Conservation (phyloP, 1,140 invertebrate genomes). For the Drosophila bifasciata region DNA sequence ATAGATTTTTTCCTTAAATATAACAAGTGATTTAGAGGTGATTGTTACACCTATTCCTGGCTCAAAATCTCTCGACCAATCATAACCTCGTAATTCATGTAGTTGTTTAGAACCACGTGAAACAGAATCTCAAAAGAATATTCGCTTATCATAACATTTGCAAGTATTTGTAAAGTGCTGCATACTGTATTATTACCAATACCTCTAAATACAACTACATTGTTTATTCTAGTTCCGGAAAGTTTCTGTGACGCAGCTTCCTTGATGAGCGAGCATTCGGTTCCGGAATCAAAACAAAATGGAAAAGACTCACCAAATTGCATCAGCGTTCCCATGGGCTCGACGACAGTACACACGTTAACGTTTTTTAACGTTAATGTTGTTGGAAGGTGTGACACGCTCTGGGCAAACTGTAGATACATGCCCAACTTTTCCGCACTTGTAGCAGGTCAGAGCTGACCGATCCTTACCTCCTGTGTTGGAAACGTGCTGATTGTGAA, state of each 20-base stretch:
- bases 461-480: too few relatives aligned
- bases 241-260: slow-evolving; percentile 10
- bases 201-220: slow-evolving; percentile 11
- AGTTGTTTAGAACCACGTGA: slow-evolving; percentile 17
- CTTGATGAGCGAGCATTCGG: too few relatives aligned
- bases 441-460: slow-evolving; percentile 2
- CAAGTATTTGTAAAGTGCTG: slow-evolving; percentile 26
- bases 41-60: too few relatives aligned
- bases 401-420: slow-evolving; percentile 13
- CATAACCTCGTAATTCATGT: slow-evolving; percentile 14
- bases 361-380: slow-evolving; percentile 1
- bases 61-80: slow-evolving; percentile 35
- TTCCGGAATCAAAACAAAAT: too few relatives aligned
- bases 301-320: slow-evolving; percentile 14
- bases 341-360: slow-evolving; percentile 8
- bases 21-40: too few relatives aligned
- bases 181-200: slow-evolving; percentile 17
- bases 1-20: slow-evolving; percentile 1
- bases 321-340: neutral
- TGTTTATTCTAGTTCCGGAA: slow-evolving; percentile 7
- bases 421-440: slow-evolving; percentile 16
- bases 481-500: too few relatives aligned
- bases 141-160: slow-evolving; percentile 18
- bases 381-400: slow-evolving; percentile 4
- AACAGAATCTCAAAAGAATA: slow-evolving; percentile 15